Evolutionary conservation across 2,888 invertebrate species (phyloP), one percentile per base, ranked within the genome.

Genomic region (Drosophila melanosoma): DNA sequence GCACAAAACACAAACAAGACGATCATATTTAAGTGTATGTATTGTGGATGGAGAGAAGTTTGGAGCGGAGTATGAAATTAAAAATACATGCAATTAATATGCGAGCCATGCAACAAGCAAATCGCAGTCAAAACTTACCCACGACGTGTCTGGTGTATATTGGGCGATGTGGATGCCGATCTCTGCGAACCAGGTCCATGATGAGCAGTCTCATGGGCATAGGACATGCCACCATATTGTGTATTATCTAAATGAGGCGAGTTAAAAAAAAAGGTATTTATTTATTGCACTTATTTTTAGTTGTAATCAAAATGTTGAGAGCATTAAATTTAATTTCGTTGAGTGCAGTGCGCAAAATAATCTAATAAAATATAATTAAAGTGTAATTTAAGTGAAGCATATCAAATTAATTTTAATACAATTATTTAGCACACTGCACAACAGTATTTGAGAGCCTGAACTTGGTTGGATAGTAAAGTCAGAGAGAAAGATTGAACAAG

Each of bases 141-240:
- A 72, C 91, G 91, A 7, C 93, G 89, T 1, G 90, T 77, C 1
- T 90, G 80, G 61, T 92, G 91, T 33, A 93, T 89, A 66, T 93
- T 92, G 10, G 93, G 93, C 6, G 93, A 93, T 17, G 92, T 90
- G 5, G 92, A 92, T 3, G 83, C 81, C 15, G 92, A 92, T 29
- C 92, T 85, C 32, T 92, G 92, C 2, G 85, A 81, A 1, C 77
- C 72, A 5, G 74, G 74, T 23, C 80, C 87, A 69, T 90, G 86
- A 15, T 84, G 76, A 2, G 75, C 80, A 8, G 81, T 74, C 58
- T 93, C 92, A 68, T 87, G 85, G 10, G 81, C 73, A 79, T 90
- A 93, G 5, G 84, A 74, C 35, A 73, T 51, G 23, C 81, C 84
- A 29, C 87, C 90, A 58, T 91, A 92, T 80, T 92, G 91, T 17